phyloP scores from a whole-genome alignment of 2,797 vertebrate genomes.

The Hapalemur alaotrensis region DNA sequence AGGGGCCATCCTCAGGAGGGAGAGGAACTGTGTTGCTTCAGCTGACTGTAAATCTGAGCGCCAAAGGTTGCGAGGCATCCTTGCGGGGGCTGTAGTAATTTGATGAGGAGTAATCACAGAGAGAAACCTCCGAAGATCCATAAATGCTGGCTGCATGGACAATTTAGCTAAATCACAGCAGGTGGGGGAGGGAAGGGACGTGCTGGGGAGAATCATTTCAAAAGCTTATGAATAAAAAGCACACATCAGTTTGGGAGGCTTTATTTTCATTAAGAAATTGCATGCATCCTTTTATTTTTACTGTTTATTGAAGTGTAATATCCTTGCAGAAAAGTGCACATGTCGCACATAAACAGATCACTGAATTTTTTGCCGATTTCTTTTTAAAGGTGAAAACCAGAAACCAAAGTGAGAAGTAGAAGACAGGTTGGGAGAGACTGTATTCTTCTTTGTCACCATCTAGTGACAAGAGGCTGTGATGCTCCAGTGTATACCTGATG shows the following conservation, averaged over 20 bases:
- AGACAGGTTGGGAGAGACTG: neutral
- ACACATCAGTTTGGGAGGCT: neutral
- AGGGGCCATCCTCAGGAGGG: neutral
- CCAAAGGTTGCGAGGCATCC: neutral
- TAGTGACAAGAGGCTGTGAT: neutral
- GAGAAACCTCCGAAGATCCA: neutral
- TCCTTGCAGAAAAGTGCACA: neutral
- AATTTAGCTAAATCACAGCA: neutral
- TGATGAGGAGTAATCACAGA: neutral
- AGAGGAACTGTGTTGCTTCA: neutral
- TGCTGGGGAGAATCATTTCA: neutral
- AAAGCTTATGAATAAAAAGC: constrained; percentile 19
- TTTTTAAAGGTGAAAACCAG: neutral
- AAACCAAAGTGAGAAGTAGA: neutral
- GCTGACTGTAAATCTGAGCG: neutral
- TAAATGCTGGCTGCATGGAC: neutral
- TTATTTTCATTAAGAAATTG: constrained; percentile 27
- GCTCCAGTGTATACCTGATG: neutral
- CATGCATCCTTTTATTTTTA: neutral
- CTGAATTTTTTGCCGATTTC: neutral
- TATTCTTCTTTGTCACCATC: neutral
- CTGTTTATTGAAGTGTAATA: neutral
- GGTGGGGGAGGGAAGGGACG: neutral
- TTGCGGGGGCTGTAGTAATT: neutral
- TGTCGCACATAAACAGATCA: neutral